These are phyloP conservation scores for Isotomurus palustris DNA, from an alignment of 2,888 invertebrate genomes.

Conservation along the genomic window DNA sequence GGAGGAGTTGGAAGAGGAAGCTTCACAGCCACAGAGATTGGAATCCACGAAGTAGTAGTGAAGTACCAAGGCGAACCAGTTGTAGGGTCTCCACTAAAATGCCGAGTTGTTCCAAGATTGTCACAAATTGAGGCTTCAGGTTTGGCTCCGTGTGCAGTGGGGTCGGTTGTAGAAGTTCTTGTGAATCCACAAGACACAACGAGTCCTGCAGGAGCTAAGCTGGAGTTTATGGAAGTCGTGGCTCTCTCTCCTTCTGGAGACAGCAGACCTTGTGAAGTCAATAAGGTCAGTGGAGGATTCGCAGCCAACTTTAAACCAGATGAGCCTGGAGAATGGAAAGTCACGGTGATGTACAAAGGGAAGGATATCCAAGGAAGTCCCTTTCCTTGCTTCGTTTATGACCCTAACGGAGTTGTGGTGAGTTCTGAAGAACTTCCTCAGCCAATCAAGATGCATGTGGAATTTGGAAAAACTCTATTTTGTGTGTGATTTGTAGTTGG, in stretches of 20 bases:
- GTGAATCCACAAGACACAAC: constrained; percentile 53
- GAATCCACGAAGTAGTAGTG: constrained; percentile 69
- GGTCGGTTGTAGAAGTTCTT: constrained; percentile 90
- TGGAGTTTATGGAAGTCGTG: constrained; percentile 83
- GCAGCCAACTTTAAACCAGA: constrained; percentile 95
- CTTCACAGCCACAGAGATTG: constrained; percentile 83
- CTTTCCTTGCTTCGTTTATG: constrained; percentile 91
- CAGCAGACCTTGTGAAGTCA: constrained; percentile 71
- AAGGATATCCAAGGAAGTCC: constrained; percentile 95
- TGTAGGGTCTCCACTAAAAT: constrained; percentile 63
- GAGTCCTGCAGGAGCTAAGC: constrained; percentile 52
- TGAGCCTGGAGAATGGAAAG: constrained; percentile 95
- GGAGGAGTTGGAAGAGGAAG: constrained; percentile 67
- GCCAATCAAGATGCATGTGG: neutral
- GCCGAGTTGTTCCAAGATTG: constrained; percentile 79
- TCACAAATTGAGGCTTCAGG: constrained; percentile 77
- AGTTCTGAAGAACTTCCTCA: neutral
- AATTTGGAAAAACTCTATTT: neutral
- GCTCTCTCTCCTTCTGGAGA: constrained; percentile 87
- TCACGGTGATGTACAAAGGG: constrained; percentile 91
- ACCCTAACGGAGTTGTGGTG: constrained; percentile 79
- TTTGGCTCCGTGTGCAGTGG: constrained; percentile 91
- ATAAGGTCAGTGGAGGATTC: constrained; percentile 78
- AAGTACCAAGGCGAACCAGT: constrained; percentile 59
- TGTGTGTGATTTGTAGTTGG: constrained; percentile 34